Base-by-base conservation (phyloP, 2,888 invertebrate species). In the Drosophila eohydei region DNA sequence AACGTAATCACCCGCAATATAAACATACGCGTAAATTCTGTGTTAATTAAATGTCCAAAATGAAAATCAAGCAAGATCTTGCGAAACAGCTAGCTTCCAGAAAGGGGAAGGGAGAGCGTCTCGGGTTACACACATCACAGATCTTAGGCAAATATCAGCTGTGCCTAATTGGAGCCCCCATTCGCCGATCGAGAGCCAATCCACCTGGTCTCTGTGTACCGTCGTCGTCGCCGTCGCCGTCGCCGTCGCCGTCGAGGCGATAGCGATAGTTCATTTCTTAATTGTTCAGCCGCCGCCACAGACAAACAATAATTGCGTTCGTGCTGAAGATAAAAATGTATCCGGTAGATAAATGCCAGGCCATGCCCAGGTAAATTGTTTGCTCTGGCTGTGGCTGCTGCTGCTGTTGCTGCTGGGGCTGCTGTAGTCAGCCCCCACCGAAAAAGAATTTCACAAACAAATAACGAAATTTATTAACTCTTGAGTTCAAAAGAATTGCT, bases 251-350 rank as follows among this genome's bases (percentile, higher is more conserved):
- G 62, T 66, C 61, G 59, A 43, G 65, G 71, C 74, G 68, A 71
- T 74, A 58, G 73, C 80, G 78, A 87, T 88, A 84, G 88, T 84
- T 84, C 85, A 85, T 88, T 87, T 81, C 85, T 88, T 84, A 84
- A 84, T 84, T 84, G 88, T 82, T 82, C 78, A 65, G 75, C 75
- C 67, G 46, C 54, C 48, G 57, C 60, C 52, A 64, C 79, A 78
- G 72, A 80, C 80, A 80, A 80, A 80, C 80, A 80, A 80, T 81
- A 78, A 81, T 81, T 81, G 80, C 71, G 75, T 80, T 80, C 74
- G 75, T 80, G 80, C 67, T 75, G 61, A 57, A 80, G 86, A 86
- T 86, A 86, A 88, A 85, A 86, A 88, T 82, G 86, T 88, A 86
- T 86, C 86, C 88, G 86, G 87, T 84, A 80, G 88, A 88, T 86